Percentiles rank a stretch among this genome's conserved stretches.
phyloP scores from a whole-genome alignment of 2,888 invertebrate genomes.

The Sesamia inferens region DNA sequence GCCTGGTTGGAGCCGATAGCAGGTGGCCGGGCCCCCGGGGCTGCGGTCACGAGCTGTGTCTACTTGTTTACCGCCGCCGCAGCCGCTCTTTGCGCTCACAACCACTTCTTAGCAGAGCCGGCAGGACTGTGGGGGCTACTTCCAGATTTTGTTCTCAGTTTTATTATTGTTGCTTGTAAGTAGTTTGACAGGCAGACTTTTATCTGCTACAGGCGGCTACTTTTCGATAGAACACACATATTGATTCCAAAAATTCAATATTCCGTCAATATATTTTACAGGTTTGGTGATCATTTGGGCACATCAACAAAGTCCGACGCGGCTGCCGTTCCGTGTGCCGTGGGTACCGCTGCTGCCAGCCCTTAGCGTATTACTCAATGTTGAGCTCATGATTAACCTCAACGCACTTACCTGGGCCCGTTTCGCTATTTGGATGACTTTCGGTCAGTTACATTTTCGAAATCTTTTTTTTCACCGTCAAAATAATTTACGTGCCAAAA shows the following conservation, averaged over 20 bases:
- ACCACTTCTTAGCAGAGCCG: slow-evolving; percentile 90
- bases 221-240: not conserved
- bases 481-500: slow-evolving; percentile 33
- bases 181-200: slow-evolving; percentile 25
- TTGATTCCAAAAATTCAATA: not conserved
- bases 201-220: not conserved
- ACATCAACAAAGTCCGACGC: slow-evolving; percentile 93
- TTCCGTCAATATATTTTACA: slow-evolving; percentile 67
- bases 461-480: not conserved
- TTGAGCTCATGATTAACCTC: slow-evolving; percentile 95
- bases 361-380: slow-evolving; percentile 94
- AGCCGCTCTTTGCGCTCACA: slow-evolving; percentile 92
- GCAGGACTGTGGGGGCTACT: slow-evolving; percentile 92
- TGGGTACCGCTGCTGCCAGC: slow-evolving; percentile 95
- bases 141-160: slow-evolving; percentile 90
- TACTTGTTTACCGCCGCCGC: slow-evolving; percentile 92
- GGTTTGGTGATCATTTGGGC: slow-evolving; percentile 93
- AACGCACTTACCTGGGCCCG: slow-evolving; percentile 95
- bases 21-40: slow-evolving; percentile 94
- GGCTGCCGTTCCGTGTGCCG: slow-evolving; percentile 94
- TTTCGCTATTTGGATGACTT: slow-evolving; percentile 96
- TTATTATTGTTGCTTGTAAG: slow-evolving; percentile 92
- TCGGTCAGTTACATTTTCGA: slow-evolving; percentile 89
- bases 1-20: slow-evolving; percentile 93
- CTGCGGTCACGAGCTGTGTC: slow-evolving; percentile 93